Conservation (phyloP, 2,888 invertebrate genomes). For the Pseudoips prasinana region DNA sequence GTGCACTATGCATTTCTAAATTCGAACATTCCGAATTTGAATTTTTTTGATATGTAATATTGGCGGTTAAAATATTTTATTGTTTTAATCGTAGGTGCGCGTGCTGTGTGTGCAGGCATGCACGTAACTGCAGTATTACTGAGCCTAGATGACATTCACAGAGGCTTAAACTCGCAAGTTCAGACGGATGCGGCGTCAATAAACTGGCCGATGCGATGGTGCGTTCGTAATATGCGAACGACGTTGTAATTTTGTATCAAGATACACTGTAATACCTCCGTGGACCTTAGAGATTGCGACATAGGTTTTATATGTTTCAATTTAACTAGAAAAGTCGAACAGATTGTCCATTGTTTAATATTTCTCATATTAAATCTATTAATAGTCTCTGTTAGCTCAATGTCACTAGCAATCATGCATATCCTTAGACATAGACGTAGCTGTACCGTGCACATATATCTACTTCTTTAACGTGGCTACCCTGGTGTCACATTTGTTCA, state of each 20-base stretch:
- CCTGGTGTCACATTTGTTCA: too few relatives aligned
- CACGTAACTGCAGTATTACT: slow-evolving; percentile 68
- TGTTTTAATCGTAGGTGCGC: slow-evolving; percentile 32
- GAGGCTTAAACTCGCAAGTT: slow-evolving; percentile 72
- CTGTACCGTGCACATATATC: too few relatives aligned
- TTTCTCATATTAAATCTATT: slow-evolving; percentile 24
- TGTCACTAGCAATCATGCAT: too few relatives aligned
- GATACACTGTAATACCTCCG: slow-evolving; percentile 25
- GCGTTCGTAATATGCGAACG: slow-evolving; percentile 46
- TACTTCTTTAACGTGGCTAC: too few relatives aligned
- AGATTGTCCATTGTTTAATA: slow-evolving; percentile 15
- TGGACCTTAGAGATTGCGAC: slow-evolving; percentile 23
- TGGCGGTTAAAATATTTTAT: slow-evolving; percentile 34
- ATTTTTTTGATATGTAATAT: slow-evolving; percentile 36
- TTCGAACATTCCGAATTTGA: slow-evolving; percentile 56
- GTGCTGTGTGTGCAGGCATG: slow-evolving; percentile 57
- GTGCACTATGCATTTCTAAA: slow-evolving; percentile 58
- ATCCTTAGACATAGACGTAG: too few relatives aligned
- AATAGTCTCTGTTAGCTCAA: slow-evolving; percentile 23
- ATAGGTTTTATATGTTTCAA: slow-evolving; percentile 13
- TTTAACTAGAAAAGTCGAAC: slow-evolving; percentile 11
- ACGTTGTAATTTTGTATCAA: slow-evolving; percentile 56
- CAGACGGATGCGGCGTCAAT: slow-evolving; percentile 70
- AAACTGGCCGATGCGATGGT: slow-evolving; percentile 57
- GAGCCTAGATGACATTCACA: slow-evolving; percentile 78